Evolutionary conservation across 2,113 vertebrate species (phyloP).

Genomic region (Cyanoramphus novaezelandiae): DNA sequence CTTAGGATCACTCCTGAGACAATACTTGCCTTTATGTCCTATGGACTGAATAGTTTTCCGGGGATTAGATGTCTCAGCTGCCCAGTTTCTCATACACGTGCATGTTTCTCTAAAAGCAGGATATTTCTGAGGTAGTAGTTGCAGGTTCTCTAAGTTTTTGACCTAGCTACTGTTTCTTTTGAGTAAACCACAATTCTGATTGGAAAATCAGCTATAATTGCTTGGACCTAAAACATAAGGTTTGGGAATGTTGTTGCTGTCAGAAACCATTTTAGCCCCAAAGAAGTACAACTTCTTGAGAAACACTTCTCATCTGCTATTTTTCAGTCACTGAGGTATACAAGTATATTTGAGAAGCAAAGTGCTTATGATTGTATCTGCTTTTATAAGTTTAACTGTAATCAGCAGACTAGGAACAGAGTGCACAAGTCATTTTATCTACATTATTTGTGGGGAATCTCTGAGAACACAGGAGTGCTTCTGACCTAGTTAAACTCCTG

Average conservation of each 20-base stretch:
- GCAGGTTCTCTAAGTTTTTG: background rate
- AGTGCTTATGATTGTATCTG: background rate
- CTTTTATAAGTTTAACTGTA: slow-evolving; percentile 34
- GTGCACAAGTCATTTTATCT: slow-evolving; percentile 25
- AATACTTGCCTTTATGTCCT: background rate
- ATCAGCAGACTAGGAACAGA: slow-evolving; percentile 25
- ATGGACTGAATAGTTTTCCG: background rate
- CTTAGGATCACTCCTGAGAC: background rate
- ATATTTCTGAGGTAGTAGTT: background rate
- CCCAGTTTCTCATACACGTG: background rate
- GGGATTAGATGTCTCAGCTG: background rate
- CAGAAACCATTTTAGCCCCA: background rate
- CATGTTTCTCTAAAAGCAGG: background rate
- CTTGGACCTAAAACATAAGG: background rate
- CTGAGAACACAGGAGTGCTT: slow-evolving; percentile 43
- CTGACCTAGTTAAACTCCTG: slow-evolving; percentile 43
- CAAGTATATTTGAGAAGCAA: background rate
- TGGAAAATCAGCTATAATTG: background rate
- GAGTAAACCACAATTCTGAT: background rate
- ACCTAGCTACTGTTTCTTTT: background rate
- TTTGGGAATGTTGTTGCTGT: background rate
- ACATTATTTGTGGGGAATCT: background rate
- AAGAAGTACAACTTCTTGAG: background rate
- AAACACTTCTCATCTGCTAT: slow-evolving; percentile 1
- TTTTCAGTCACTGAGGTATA: slow-evolving; percentile 19